A percentile compares a stretch with the other conserved stretches of the same genome.
phyloP scores from a whole-genome alignment of 2,888 invertebrate genomes.

The Xanthia icteritia region DNA sequence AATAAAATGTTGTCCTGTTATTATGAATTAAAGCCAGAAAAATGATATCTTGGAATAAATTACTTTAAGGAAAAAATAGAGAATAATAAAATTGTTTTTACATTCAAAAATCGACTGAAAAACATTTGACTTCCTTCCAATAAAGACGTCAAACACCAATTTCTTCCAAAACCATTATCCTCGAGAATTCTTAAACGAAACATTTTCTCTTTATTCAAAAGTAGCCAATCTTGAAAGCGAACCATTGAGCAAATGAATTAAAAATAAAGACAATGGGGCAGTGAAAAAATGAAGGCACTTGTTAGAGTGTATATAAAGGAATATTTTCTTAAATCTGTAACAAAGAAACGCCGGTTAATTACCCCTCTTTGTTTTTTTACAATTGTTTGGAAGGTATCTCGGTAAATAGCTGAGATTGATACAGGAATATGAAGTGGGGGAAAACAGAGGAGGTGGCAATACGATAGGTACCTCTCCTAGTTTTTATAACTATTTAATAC shows the following conservation, averaged over 20 bases:
- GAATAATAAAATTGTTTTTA: neutral
- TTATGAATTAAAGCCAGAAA: neutral
- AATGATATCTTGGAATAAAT: neutral
- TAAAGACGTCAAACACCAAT: conserved; percentile 14
- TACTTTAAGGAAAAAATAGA: neutral
- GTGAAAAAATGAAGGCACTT: conserved; percentile 56
- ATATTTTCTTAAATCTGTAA: conserved; percentile 53
- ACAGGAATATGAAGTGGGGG: neutral
- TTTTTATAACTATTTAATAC: too few relatives aligned
- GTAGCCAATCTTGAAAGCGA: conserved; percentile 33
- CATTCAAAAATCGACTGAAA: conserved; percentile 5
- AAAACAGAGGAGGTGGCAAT: neutral
- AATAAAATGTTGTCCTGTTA: neutral
- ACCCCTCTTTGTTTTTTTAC: conserved; percentile 45
- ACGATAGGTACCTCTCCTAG: too few relatives aligned
- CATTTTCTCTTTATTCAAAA: conserved; percentile 33
- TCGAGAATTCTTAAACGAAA: conserved; percentile 9
- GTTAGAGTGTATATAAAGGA: conserved; percentile 40
- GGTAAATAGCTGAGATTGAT: conserved; percentile 27
- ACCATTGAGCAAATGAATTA: conserved; percentile 53
- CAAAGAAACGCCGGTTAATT: conserved; percentile 57
- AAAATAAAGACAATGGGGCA: conserved; percentile 55
- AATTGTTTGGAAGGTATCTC: conserved; percentile 36
- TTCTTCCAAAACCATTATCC: conserved; percentile 1
- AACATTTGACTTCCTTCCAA: neutral